Percentiles rank a stretch among this genome's conserved stretches.
Conservation (phyloP, 2,888 invertebrate species). For the Dasypogon diadema region DNA sequence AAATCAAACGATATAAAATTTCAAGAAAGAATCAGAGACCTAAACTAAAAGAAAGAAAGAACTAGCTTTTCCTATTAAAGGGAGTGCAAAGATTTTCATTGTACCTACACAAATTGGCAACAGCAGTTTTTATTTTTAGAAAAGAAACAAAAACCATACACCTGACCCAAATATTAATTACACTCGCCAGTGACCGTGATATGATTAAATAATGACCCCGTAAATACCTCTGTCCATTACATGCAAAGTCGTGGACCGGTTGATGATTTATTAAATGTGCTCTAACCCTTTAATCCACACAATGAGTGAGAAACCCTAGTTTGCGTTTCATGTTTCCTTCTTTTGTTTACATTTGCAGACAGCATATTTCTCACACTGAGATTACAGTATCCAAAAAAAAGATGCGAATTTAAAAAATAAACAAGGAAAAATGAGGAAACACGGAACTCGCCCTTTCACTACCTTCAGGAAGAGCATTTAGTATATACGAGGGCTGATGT, state of each 20-base stretch:
- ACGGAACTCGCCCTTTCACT: conserved; percentile 1
- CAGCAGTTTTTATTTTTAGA: not conserved
- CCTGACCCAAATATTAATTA: conserved; percentile 30
- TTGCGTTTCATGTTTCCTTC: conserved; percentile 14
- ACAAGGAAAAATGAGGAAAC: conserved; percentile 1
- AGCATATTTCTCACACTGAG: not conserved
- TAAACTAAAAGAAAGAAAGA: too few relatives aligned
- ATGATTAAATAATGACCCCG: conserved; percentile 27
- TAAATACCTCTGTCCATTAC: conserved; percentile 14
- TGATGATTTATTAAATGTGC: conserved; percentile 33
- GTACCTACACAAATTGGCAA: too few relatives aligned
- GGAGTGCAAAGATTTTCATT: too few relatives aligned
- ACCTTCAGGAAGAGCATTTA: not conserved
- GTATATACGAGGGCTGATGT: not conserved
- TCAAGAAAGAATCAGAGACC: too few relatives aligned
- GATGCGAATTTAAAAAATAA: not conserved
- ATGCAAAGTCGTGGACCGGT: conserved; percentile 8
- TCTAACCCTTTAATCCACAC: conserved; percentile 33
- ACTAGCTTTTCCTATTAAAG: too few relatives aligned
- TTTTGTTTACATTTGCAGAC: conserved; percentile 3
- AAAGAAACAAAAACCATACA: not conserved
- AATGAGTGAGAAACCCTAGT: conserved; percentile 17
- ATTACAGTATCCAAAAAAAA: not conserved
- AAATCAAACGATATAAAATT: too few relatives aligned
- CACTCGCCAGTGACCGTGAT: conserved; percentile 19